Conservation (phyloP, 2,797 vertebrate species). For the Melanotaenia boesemani region DNA sequence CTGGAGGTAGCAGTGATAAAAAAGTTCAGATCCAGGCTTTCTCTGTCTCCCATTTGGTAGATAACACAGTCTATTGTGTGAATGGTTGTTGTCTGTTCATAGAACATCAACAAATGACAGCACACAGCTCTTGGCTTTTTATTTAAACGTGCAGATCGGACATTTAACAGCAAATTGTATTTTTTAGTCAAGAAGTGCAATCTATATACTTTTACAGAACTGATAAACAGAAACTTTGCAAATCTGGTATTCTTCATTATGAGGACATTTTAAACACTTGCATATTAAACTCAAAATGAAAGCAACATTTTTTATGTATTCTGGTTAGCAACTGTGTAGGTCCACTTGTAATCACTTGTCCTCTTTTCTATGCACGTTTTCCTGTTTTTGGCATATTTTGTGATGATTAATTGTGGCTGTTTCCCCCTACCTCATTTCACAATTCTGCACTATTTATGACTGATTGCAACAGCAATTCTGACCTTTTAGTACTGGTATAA, state of each 20-base stretch:
- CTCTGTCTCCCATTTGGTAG: not conserved
- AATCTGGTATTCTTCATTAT: not conserved
- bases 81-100: slow-evolving; percentile 17
- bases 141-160: slow-evolving; percentile 6
- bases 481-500: not conserved
- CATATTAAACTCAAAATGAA: not conserved
- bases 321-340: not conserved
- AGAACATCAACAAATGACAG: slow-evolving; percentile 20
- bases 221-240: slow-evolving; percentile 14
- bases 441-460: slow-evolving; percentile 1
- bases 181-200: slow-evolving; percentile 7
- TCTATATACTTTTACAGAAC: slow-evolving; percentile 8
- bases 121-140: slow-evolving; percentile 7
- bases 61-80: not conserved
- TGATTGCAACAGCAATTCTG: not conserved
- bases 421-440: slow-evolving; percentile 31
- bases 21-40: not conserved
- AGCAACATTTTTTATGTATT: not conserved
- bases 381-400: slow-evolving; percentile 22
- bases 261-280: not conserved
- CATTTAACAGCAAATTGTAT: slow-evolving; percentile 10
- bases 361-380: slow-evolving; percentile 36
- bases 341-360: slow-evolving; percentile 26
- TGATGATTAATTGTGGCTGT: slow-evolving; percentile 25
- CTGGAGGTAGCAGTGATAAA: not conserved